These are phyloP conservation scores for Zosterops pallidus DNA, from an alignment of 2,113 vertebrate genomes.

Conservation along the genomic window DNA sequence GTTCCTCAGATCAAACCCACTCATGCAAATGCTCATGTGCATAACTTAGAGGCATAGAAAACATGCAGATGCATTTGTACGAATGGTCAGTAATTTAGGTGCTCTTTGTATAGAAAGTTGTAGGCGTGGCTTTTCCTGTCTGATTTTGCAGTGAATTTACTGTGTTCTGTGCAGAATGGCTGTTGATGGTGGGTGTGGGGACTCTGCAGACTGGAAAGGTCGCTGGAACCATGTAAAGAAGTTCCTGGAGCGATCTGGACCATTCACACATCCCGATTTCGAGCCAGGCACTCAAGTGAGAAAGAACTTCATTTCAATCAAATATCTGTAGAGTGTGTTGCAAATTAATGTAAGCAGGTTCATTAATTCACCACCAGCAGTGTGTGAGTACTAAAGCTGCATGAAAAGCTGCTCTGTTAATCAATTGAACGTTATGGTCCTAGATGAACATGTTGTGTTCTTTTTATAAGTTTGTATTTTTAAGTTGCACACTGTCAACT, in stretches of 20 bases:
- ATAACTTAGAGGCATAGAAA: background rate
- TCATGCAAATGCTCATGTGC: background rate
- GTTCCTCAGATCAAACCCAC: background rate
- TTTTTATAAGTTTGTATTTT: background rate
- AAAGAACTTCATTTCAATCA: conserved; percentile 73
- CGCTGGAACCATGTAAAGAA: conserved; percentile 98
- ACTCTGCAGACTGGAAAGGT: conserved; percentile 91
- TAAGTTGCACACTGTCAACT: background rate
- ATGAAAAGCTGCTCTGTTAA: background rate
- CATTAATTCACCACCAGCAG: background rate
- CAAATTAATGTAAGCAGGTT: background rate
- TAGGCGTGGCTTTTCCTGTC: conserved; percentile 44
- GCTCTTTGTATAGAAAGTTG: background rate
- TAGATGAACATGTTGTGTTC: background rate
- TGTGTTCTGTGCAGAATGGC: conserved; percentile 92
- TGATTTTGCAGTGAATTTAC: conserved; percentile 79
- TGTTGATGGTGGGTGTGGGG: conserved; percentile 90
- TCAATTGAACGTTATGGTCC: background rate
- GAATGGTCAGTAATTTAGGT: background rate
- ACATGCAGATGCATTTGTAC: background rate
- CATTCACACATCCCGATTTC: conserved; percentile 98
- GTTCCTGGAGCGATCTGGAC: conserved; percentile 95
- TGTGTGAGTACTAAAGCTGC: background rate
- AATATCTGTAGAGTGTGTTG: conserved; percentile 58
- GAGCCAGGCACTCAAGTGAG: conserved; percentile 94